Evolutionary conservation across 2,113 vertebrate species (phyloP).

Genomic region (Chrysochloris asiatica): DNA sequence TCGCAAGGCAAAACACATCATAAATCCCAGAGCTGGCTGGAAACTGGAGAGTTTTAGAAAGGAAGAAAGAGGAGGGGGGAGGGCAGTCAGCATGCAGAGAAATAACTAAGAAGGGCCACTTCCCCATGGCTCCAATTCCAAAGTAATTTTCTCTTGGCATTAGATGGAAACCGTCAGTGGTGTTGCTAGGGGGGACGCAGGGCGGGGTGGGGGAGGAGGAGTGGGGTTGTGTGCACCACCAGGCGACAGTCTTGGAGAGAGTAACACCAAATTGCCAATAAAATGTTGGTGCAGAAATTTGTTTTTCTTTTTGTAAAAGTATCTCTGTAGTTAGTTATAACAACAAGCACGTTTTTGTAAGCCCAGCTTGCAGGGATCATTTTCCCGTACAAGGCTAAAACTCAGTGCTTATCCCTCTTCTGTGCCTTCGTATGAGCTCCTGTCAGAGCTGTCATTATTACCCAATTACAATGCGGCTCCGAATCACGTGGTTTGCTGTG

Average conservation of each 20-base stretch:
- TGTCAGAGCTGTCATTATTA: not conserved
- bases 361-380: not conserved
- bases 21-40: conserved; percentile 77
- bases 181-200: not conserved
- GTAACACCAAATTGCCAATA: not conserved
- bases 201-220: no score
- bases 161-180: conserved; percentile 44
- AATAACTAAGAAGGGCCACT: no score
- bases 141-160: conserved; percentile 24
- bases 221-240: not conserved
- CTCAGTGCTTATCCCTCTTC: not conserved
- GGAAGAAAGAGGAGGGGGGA: conserved; percentile 11
- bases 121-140: not conserved
- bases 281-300: not conserved
- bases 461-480: not conserved
- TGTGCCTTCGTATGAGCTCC: not conserved
- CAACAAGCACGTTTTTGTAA: not conserved
- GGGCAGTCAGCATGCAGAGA: not conserved
- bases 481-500: not conserved
- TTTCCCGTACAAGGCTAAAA: not conserved
- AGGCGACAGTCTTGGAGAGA: not conserved
- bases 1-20: conserved; percentile 67
- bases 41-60: conserved; percentile 73
- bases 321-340: not conserved
- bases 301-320: not conserved